These are phyloP conservation scores for Adelges cooleyi DNA, from an alignment of 1,140 invertebrate genomes.

Conservation along the genomic window DNA sequence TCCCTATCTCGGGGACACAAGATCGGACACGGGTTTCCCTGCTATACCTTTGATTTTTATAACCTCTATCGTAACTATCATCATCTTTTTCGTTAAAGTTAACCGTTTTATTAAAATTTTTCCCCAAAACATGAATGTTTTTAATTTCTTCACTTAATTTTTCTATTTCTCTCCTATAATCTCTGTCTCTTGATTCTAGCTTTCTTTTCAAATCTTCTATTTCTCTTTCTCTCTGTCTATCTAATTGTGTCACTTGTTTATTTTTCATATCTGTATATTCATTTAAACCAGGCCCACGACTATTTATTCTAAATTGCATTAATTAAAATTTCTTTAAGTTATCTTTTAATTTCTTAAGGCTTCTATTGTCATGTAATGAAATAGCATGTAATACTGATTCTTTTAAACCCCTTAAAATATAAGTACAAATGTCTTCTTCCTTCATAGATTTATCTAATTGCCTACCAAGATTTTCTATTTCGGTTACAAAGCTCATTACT, in stretches of 20 bases:
- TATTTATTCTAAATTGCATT: not conserved
- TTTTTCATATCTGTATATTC: not conserved
- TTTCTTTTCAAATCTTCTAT: not conserved
- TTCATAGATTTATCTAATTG: not conserved
- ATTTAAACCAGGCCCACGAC: not conserved
- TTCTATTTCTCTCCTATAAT: too few relatives aligned
- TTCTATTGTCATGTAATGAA: not conserved
- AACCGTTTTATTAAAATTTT: too few relatives aligned
- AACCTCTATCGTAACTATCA: too few relatives aligned
- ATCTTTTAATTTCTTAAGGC: not conserved
- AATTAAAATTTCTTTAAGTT: not conserved
- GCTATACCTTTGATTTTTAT: too few relatives aligned
- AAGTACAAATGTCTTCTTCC: not conserved
- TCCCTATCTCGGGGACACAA: too few relatives aligned
- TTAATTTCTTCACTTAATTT: too few relatives aligned
- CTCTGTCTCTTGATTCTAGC: too few relatives aligned
- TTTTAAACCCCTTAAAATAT: not conserved
- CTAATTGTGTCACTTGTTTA: not conserved
- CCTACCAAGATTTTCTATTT: not conserved
- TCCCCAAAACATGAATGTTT: too few relatives aligned
- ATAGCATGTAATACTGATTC: not conserved
- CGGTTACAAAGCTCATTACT: not conserved
- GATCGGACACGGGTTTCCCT: too few relatives aligned
- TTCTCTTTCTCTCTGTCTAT: too few relatives aligned
- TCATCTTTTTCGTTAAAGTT: too few relatives aligned